Percentiles rank a stretch among this genome's conserved stretches.
Evolutionary conservation across 2,113 vertebrate species (phyloP).

Genomic region (Pseudopodoces humilis): DNA sequence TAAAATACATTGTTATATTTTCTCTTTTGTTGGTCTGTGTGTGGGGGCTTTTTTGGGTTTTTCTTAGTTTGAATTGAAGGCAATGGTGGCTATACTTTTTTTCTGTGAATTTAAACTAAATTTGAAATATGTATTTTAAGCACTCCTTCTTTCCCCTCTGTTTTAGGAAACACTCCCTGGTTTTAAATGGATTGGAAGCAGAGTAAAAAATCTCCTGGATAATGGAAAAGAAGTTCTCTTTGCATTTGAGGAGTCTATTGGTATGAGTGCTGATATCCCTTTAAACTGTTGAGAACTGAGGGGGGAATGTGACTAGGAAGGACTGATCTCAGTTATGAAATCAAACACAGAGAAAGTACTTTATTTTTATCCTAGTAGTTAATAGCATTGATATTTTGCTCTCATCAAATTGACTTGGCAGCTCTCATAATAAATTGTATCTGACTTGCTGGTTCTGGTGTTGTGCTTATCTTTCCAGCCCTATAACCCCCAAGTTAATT

Average conservation of each 20-base stretch:
- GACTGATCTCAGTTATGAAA: not conserved
- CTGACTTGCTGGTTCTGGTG: not conserved
- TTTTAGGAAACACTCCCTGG: conserved; percentile 95
- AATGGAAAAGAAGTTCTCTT: conserved; percentile 87
- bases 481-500: not conserved
- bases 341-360: not conserved
- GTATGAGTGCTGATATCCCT: conserved; percentile 60
- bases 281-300: not conserved
- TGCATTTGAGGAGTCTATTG: conserved; percentile 96
- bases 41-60: not conserved
- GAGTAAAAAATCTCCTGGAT: conserved; percentile 85
- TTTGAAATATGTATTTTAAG: not conserved
- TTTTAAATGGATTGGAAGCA: conserved; percentile 95
- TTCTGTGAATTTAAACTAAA: not conserved
- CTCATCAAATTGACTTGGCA: not conserved
- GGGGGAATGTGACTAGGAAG: fast-evolving
- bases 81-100: not conserved
- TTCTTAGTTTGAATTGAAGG: not conserved
- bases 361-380: not conserved
- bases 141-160: fast-evolving
- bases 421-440: not conserved
- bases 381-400: not conserved
- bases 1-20: not conserved
- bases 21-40: too few relatives aligned
- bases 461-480: not conserved